Evolutionary conservation across 2,797 vertebrate genomes (phyloP).

Genomic region (Neoniphon sammara): DNA sequence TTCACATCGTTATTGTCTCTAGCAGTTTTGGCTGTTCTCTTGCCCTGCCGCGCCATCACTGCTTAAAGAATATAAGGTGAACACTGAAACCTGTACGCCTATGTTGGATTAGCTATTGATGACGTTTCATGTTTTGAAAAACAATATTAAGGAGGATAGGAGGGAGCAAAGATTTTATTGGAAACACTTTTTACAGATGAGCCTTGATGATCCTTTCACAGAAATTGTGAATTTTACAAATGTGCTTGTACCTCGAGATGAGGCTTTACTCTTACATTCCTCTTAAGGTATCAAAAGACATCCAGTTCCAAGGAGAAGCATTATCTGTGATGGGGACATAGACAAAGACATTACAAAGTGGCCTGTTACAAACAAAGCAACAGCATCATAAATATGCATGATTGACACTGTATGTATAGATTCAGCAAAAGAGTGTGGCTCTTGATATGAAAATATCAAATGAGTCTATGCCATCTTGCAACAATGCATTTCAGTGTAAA

Average conservation of each 20-base stretch:
- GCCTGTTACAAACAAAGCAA: conserved; percentile 8
- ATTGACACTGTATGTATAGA: conserved; percentile 15
- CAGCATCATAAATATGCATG: conserved; percentile 23
- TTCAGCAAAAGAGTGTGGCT: background rate
- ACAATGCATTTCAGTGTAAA: conserved; percentile 16
- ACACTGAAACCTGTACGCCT: background rate
- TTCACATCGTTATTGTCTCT: background rate
- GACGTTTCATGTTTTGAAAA: background rate
- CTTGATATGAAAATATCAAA: conserved; percentile 16
- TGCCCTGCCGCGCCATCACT: background rate
- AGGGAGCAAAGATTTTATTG: background rate
- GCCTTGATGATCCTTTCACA: conserved; percentile 12
- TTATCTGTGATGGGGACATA: background rate
- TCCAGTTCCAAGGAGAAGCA: conserved; percentile 10
- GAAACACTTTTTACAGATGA: background rate
- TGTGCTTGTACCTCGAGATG: conserved; percentile 18
- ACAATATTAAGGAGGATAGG: background rate
- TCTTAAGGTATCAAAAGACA: background rate
- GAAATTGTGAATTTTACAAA: background rate
- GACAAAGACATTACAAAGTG: conserved; percentile 1
- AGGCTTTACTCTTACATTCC: conserved; percentile 37
- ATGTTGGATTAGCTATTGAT: background rate
- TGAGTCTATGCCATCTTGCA: background rate
- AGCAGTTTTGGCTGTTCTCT: background rate
- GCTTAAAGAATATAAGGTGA: background rate